Evolutionary conservation across 2,113 vertebrate species (phyloP).

Genomic region (Copsychus sechellarum): DNA sequence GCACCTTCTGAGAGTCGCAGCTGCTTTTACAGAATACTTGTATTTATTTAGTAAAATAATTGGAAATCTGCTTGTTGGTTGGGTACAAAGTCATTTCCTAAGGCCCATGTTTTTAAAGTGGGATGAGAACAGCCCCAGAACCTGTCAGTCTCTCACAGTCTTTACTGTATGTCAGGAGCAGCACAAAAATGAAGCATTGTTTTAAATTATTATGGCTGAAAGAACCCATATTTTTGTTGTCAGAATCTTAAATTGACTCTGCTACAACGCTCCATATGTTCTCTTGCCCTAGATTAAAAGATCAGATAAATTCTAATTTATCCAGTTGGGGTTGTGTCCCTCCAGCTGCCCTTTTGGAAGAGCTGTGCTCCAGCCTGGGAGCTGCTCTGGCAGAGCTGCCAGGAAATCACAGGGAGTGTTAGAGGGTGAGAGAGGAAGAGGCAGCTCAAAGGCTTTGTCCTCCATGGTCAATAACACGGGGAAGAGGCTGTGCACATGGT

Average conservation of each 20-base stretch:
- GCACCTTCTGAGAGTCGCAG: not conserved
- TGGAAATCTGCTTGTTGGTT: not conserved
- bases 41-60: constrained; percentile 17
- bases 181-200: not conserved
- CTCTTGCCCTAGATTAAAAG: not conserved
- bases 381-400: not conserved
- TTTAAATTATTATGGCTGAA: not conserved
- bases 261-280: not conserved
- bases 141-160: not conserved
- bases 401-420: rapidly evolving
- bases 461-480: rapidly evolving
- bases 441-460: not conserved
- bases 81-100: constrained; percentile 3
- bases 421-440: not conserved
- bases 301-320: not conserved
- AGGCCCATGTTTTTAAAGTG: not conserved
- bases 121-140: not conserved
- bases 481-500: not conserved
- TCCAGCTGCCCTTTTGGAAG: not conserved
- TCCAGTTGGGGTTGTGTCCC: not conserved
- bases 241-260: not conserved
- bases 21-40: not conserved
- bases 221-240: constrained; percentile 20
- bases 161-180: not conserved
- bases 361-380: not conserved